These are phyloP conservation scores for Omphaloscelis lunosa DNA, from an alignment of 2,888 invertebrate species.

Conservation along the genomic window DNA sequence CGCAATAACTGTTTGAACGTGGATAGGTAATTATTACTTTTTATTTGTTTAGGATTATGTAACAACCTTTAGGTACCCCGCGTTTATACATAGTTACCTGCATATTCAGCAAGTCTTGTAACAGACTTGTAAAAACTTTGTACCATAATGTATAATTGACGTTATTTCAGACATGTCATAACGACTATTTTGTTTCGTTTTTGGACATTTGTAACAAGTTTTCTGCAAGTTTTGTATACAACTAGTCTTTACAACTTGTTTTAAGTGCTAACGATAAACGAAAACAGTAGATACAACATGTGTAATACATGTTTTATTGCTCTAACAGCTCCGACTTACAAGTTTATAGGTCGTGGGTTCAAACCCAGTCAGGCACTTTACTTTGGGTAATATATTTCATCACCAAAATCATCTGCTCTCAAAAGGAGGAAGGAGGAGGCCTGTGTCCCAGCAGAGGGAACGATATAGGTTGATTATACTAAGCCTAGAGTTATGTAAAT, in stretches of 20 bases:
- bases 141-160: too few relatives aligned
- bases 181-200: not conserved
- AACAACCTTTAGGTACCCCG: not conserved
- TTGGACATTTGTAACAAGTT: not conserved
- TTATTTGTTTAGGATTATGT: conserved; percentile 37
- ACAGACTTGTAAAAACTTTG: too few relatives aligned
- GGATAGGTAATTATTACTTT: conserved; percentile 43
- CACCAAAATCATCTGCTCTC: too few relatives aligned
- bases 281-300: not conserved
- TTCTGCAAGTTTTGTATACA: not conserved
- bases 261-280: not conserved
- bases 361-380: too few relatives aligned
- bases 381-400: too few relatives aligned
- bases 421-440: too few relatives aligned
- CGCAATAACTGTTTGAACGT: conserved; percentile 44
- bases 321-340: too few relatives aligned
- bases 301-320: too few relatives aligned
- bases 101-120: not conserved
- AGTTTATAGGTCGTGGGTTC: too few relatives aligned
- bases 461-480: too few relatives aligned
- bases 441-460: too few relatives aligned
- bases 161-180: too few relatives aligned
- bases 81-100: not conserved
- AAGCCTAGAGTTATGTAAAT: not conserved
- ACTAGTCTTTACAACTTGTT: not conserved